Conservation (phyloP, 2,113 vertebrate genomes). For the Sminthopsis crassicaudata region DNA sequence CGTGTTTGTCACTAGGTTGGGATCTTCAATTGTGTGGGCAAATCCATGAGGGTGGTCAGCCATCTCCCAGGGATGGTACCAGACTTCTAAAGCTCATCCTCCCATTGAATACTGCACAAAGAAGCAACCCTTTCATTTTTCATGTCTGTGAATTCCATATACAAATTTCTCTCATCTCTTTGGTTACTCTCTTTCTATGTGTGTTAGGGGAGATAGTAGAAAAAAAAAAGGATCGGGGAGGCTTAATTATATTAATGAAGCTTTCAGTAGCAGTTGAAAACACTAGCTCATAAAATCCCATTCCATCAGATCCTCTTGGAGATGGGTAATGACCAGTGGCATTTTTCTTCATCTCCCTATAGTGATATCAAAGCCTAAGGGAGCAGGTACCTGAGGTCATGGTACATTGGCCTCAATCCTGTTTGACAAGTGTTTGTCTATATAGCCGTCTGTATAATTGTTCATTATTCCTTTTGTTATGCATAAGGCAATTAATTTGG, state of each 20-base stretch:
- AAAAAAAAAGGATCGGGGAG: background rate
- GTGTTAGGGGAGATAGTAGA: background rate
- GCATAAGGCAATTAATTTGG: conserved; percentile 49
- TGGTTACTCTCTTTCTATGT: background rate
- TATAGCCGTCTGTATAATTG: conserved; percentile 28
- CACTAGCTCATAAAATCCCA: conserved; percentile 29
- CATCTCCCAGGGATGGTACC: conserved; percentile 7
- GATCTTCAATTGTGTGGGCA: conserved; percentile 28
- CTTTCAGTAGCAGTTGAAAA: conserved; percentile 33
- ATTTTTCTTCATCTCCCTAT: conserved; percentile 26
- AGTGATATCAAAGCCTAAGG: background rate
- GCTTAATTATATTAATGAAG: conserved; percentile 25
- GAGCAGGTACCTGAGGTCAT: background rate
- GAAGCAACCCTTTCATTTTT: background rate
- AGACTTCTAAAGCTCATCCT: conserved; percentile 1
- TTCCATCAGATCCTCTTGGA: conserved; percentile 15
- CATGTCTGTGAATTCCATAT: conserved; percentile 21
- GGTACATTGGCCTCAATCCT: background rate
- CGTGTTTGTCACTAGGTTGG: conserved; percentile 11
- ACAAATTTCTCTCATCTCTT: conserved; percentile 10
- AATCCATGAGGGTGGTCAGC: conserved; percentile 9
- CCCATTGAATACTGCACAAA: background rate
- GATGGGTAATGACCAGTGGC: conserved; percentile 2
- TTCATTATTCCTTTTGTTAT: conserved; percentile 59
- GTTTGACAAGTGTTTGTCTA: conserved; percentile 11